Conservation (phyloP, 2,888 invertebrate genomes). For the Automeris io region DNA sequence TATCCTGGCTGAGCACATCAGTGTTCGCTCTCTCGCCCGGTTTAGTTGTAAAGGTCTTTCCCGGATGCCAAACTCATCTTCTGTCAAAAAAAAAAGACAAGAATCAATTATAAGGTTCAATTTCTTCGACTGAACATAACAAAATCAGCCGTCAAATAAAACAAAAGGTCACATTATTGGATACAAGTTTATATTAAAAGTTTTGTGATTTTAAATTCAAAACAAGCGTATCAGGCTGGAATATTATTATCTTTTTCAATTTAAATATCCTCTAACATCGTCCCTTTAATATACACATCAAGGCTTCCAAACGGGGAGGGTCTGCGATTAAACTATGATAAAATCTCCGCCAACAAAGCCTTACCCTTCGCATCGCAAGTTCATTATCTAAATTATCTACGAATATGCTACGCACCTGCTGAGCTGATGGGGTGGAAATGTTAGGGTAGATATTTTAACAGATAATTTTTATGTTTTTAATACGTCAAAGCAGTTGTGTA, state of each 20-base stretch:
- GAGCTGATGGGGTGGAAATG: constrained; percentile 10
- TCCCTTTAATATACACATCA: constrained; percentile 25
- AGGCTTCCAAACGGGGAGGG: constrained; percentile 18
- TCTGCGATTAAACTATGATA: constrained; percentile 30
- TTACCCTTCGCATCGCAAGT: constrained; percentile 23
- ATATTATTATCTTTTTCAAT: constrained; percentile 18
- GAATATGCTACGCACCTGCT: constrained; percentile 23
- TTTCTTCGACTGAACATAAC: too few species aligned
- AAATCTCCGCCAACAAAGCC: constrained; percentile 27
- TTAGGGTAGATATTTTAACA: constrained; percentile 12
- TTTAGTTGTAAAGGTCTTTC: too few species aligned
- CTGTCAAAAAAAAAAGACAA: too few species aligned
- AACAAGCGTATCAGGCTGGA: background rate
- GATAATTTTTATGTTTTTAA: background rate
- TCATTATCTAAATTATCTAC: constrained; percentile 40
- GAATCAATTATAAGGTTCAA: too few species aligned
- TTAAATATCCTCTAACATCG: constrained; percentile 12
- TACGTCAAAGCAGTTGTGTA: too few species aligned
- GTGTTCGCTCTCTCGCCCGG: too few species aligned
- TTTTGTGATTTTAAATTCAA: too few species aligned
- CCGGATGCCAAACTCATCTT: too few species aligned
- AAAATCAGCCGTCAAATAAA: too few species aligned
- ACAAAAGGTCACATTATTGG: too few species aligned
- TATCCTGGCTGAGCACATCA: too few species aligned
- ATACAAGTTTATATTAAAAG: too few species aligned